Evolutionary conservation across 35 echinoderm and acorn worm genomes (phyloP).

Genomic region (Lytechinus variegatus): DNA sequence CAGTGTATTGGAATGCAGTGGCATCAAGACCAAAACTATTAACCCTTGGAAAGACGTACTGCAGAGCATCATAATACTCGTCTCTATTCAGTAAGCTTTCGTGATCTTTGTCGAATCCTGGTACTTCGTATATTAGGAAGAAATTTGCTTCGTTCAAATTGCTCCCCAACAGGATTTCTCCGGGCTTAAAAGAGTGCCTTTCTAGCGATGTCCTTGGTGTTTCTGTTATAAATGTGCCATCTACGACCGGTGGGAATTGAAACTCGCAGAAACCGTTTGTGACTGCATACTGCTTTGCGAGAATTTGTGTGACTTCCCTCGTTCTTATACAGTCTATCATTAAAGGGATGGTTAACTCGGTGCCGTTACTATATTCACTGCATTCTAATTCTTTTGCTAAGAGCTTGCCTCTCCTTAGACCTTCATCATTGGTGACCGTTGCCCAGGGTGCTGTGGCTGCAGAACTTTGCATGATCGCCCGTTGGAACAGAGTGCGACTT

Average conservation of each 20-base stretch:
- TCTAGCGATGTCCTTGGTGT: slow-evolving; percentile 59
- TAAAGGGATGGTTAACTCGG: slow-evolving; percentile 30
- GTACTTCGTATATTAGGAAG: slow-evolving; percentile 84
- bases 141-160: slow-evolving; percentile 89
- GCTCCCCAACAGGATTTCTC: slow-evolving; percentile 78
- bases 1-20: slow-evolving; percentile 82
- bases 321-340: slow-evolving; percentile 71
- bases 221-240: slow-evolving; percentile 89
- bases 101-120: slow-evolving; percentile 57
- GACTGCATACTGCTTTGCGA: slow-evolving; percentile 66
- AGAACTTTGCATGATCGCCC: slow-evolving; percentile 88
- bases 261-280: slow-evolving; percentile 67
- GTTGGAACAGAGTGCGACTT: slow-evolving; percentile 69
- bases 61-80: slow-evolving; percentile 53
- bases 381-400: slow-evolving; percentile 68
- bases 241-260: slow-evolving; percentile 83
- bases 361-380: slow-evolving; percentile 60
- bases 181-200: slow-evolving; percentile 62
- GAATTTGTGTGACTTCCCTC: slow-evolving; percentile 44
- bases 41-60: slow-evolving; percentile 64
- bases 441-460: slow-evolving; percentile 77
- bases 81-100: slow-evolving; percentile 69
- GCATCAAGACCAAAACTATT: slow-evolving; percentile 86
- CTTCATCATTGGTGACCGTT: slow-evolving; percentile 64
- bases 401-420: slow-evolving; percentile 56